A percentile compares a stretch with the other conserved stretches of the same genome.
These are phyloP conservation scores for Drosophila multiciliata DNA, from an alignment of 2,888 invertebrate species.

Conservation along the genomic window DNA sequence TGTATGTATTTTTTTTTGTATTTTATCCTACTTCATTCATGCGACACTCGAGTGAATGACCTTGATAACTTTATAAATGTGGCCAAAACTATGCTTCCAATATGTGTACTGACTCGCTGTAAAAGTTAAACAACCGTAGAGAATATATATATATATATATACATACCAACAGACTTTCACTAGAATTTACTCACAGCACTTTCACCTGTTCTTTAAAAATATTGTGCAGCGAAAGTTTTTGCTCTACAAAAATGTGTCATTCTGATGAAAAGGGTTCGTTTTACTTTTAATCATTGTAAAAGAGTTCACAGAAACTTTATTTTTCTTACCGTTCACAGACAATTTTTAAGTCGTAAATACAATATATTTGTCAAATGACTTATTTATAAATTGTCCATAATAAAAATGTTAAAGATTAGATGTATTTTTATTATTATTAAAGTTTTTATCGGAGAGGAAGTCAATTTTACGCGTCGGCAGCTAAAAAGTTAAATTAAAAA, in stretches of 20 bases:
- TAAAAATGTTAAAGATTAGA: not conserved
- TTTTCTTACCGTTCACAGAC: not conserved
- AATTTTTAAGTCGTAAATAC: not conserved
- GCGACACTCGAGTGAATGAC: constrained; percentile 47
- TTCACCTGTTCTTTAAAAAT: not conserved
- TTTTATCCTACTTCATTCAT: constrained; percentile 23
- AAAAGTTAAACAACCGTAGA: constrained; percentile 1
- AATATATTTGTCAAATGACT: no score
- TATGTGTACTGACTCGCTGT: not conserved
- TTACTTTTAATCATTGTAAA: not conserved
- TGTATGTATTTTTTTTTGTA: constrained; percentile 7
- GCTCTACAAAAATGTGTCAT: not conserved
- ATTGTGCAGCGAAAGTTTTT: not conserved
- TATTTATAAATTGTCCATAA: not conserved
- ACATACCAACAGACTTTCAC: not conserved
- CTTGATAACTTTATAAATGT: constrained; percentile 37
- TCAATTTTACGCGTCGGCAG: not conserved
- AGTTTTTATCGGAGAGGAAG: not conserved
- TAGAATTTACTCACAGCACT: not conserved
- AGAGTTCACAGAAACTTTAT: not conserved
- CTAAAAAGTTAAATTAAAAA: no score
- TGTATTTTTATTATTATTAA: not conserved
- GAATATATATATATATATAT: not conserved
- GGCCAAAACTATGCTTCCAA: constrained; percentile 13
- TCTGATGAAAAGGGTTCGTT: not conserved